phyloP scores from a whole-genome alignment of 1,140 invertebrate genomes.

The Idris sp. region DNA sequence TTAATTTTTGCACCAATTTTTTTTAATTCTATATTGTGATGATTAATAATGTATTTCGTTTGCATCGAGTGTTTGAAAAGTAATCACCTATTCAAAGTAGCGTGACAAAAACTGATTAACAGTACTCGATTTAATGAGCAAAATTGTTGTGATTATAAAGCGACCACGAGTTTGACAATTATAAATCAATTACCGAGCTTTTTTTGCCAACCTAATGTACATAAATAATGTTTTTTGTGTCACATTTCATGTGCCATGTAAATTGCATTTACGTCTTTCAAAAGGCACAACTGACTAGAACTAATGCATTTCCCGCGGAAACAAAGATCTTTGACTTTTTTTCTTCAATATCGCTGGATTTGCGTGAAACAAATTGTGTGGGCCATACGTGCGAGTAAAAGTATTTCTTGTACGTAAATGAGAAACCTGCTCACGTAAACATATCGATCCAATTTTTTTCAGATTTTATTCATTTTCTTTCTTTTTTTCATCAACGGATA shows the following conservation, averaged over 20 bases:
- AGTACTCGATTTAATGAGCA: constrained; percentile 8
- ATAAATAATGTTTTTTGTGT: constrained; percentile 12
- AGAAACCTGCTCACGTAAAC: constrained; percentile 3
- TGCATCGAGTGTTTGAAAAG: too few species aligned
- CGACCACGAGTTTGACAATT: constrained; percentile 9
- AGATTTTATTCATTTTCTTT: neutral
- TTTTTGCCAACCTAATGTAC: constrained; percentile 1
- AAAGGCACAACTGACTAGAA: neutral
- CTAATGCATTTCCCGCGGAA: neutral
- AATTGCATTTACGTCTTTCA: constrained; percentile 1
- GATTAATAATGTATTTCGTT: too few species aligned
- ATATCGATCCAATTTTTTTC: constrained; percentile 5
- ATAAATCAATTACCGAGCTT: constrained; percentile 7
- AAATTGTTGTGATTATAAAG: constrained; percentile 5
- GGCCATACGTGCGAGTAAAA: constrained; percentile 5
- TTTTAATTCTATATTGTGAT: too few species aligned
- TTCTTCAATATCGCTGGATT: constrained; percentile 8
- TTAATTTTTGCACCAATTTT: too few species aligned
- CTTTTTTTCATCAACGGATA: neutral
- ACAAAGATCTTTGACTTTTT: constrained; percentile 8
- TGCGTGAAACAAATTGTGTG: constrained; percentile 9
- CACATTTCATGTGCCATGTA: neutral
- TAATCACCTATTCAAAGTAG: too few species aligned
- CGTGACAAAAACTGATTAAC: neutral
- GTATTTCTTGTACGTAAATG: neutral